Evolutionary conservation across 2,888 invertebrate species (phyloP).

Genomic region (Yponomeuta plumbellus): DNA sequence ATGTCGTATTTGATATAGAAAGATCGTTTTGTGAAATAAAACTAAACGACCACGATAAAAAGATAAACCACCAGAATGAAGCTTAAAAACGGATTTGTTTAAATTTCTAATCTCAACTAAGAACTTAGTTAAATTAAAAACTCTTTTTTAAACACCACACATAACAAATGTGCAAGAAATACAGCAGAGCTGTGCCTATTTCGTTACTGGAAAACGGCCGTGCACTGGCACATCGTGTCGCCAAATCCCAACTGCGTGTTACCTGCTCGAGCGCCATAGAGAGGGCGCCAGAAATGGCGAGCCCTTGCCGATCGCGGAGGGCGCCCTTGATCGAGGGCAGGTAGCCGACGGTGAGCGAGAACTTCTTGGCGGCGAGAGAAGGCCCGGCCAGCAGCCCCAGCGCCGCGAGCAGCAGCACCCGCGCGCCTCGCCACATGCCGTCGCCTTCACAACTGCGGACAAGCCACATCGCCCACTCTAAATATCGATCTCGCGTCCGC

Average conservation of each 20-base stretch:
- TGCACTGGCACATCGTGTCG: no score
- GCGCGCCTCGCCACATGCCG: constrained; percentile 81
- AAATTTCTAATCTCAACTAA: no score
- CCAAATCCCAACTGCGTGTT: background rate
- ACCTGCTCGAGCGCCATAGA: constrained; percentile 86
- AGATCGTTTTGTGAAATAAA: no score
- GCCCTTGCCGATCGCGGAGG: constrained; percentile 86
- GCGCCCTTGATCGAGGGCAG: constrained; percentile 88
- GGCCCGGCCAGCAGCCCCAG: constrained; percentile 74
- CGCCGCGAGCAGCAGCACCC: constrained; percentile 80
- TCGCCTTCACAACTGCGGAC: constrained; percentile 49
- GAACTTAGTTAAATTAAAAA: no score
- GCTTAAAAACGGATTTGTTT: no score
- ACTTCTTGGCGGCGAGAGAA: constrained; percentile 62
- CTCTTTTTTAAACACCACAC: no score
- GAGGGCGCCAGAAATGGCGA: constrained; percentile 93
- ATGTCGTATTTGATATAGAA: no score
- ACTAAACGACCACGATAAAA: no score
- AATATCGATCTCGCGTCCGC: background rate
- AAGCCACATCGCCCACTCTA: constrained; percentile 50
- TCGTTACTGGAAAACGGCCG: no score
- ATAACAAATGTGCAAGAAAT: no score
- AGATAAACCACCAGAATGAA: no score
- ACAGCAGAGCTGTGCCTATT: no score
- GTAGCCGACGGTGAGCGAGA: constrained; percentile 87